Evolutionary conservation across 2,113 vertebrate genomes (phyloP), one percentile per base, ranked within the genome.

Genomic region (Himantopus leucocephalus): DNA sequence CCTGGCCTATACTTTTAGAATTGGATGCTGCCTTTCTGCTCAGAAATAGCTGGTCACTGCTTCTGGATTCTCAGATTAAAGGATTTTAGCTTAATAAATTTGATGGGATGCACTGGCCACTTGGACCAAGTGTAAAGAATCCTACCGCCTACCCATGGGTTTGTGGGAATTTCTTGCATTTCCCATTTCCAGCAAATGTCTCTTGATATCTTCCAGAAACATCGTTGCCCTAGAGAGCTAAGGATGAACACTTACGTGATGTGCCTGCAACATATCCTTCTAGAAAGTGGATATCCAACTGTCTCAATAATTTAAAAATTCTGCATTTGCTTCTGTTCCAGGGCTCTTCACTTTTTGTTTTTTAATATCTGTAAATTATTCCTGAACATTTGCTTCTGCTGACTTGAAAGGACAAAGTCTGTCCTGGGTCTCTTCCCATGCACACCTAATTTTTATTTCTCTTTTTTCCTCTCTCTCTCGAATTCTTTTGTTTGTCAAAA

Each of bases 401-500:
- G 16, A 12, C 27, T 87, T 85, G 52, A 84, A 87, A 88, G 21
- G 17, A 70, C 24, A 66, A 84, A 91, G 7, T 6, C 11, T 64
- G 15, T 41, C 24, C 26, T 50, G n/a, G 20, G 26, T 60, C 15
- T 77, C 30, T 74, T 56, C 18, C 22, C 5, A 10, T 27, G 20
- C 34, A 64, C 15, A 37, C 6, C 0, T 7, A 8, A 34, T 68
- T 76, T 62, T 76, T 58, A 18, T 70, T 58, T 53, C 1, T 53
- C 8, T 32, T 48, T 53, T 35, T 39, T 2, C 4, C 22, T 6
- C 30, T 14, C 7, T 68, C 24, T 45, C 41, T 66, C 1, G 0
- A 43, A 39, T 73, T 56, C 5, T 32, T 85, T 34, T 41, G 4
- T 45, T 92, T 88, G 20, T 50, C 47, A 63, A 72, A 90, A 85